Conservation (phyloP, 1,140 invertebrate species). For the Drosophila nikananu region DNA sequence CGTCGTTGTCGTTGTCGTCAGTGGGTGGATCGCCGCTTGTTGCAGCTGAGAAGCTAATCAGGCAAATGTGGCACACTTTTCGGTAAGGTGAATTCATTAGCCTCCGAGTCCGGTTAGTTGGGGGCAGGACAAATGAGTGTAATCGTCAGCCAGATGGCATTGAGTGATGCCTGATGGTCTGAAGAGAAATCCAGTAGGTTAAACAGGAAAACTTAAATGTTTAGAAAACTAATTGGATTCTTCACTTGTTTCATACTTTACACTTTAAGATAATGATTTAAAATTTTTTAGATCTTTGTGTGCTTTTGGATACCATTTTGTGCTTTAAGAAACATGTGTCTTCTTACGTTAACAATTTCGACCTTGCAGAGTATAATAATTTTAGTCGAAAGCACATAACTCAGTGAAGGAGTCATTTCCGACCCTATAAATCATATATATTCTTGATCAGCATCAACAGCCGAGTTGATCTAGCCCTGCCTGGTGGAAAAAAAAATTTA, state of each 20-base stretch:
- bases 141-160: slow-evolving; percentile 37
- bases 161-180: slow-evolving; percentile 31
- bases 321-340: no score
- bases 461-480: no score
- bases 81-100: slow-evolving; percentile 55
- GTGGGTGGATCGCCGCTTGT: slow-evolving; percentile 21
- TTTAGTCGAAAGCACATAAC: no score
- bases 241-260: neutral
- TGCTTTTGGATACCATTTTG: no score
- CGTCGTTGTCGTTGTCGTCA: slow-evolving; percentile 9
- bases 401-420: no score
- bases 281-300: neutral
- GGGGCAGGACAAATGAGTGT: slow-evolving; percentile 34
- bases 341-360: neutral
- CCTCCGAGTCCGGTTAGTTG: slow-evolving; percentile 5
- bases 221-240: neutral
- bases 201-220: neutral
- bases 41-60: slow-evolving; percentile 79
- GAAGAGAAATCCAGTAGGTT: neutral
- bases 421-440: no score
- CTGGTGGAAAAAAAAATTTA: no score
- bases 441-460: no score
- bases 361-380: no score
- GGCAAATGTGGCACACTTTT: slow-evolving; percentile 67
- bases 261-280: neutral